Evolutionary conservation across 1,140 invertebrate species (phyloP).

Genomic region (Bombus terrestris): DNA sequence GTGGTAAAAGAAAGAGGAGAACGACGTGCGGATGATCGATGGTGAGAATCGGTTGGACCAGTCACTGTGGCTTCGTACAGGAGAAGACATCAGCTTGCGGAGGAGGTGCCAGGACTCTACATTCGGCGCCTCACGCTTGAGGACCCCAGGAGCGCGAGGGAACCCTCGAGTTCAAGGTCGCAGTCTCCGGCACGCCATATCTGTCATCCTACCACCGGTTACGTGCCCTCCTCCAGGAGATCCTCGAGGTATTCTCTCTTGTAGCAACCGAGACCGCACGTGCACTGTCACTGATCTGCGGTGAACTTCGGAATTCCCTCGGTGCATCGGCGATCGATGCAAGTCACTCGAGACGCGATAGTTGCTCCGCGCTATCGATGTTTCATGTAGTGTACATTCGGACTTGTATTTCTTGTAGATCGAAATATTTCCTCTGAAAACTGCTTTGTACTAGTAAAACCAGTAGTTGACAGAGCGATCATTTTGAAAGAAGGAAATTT

Average conservation of each 20-base stretch:
- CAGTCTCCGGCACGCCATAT: slow-evolving; percentile 74
- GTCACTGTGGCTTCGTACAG: slow-evolving; percentile 74
- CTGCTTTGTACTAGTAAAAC: too few relatives aligned
- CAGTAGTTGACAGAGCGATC: too few relatives aligned
- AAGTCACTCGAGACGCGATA: background rate
- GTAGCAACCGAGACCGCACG: background rate
- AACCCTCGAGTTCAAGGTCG: slow-evolving; percentile 73
- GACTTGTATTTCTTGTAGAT: background rate
- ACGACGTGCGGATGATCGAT: slow-evolving; percentile 63
- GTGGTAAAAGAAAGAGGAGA: background rate
- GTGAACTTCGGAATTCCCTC: background rate
- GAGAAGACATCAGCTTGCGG: slow-evolving; percentile 75
- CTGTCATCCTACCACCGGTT: slow-evolving; percentile 74
- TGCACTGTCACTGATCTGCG: slow-evolving; percentile 8
- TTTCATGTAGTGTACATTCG: too few relatives aligned
- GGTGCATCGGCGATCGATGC: slow-evolving; percentile 5
- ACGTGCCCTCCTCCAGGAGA: slow-evolving; percentile 69
- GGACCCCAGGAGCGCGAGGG: slow-evolving; percentile 75
- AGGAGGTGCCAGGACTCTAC: slow-evolving; percentile 79
- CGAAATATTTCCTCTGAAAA: too few relatives aligned
- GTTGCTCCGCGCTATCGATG: background rate
- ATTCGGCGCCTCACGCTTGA: slow-evolving; percentile 79
- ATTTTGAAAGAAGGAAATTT: too few relatives aligned
- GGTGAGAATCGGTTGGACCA: slow-evolving; percentile 65
- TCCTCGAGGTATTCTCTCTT: slow-evolving; percentile 72